Evolutionary conservation across 2,113 vertebrate species (phyloP).

Genomic region (Fregetta grallaria): DNA sequence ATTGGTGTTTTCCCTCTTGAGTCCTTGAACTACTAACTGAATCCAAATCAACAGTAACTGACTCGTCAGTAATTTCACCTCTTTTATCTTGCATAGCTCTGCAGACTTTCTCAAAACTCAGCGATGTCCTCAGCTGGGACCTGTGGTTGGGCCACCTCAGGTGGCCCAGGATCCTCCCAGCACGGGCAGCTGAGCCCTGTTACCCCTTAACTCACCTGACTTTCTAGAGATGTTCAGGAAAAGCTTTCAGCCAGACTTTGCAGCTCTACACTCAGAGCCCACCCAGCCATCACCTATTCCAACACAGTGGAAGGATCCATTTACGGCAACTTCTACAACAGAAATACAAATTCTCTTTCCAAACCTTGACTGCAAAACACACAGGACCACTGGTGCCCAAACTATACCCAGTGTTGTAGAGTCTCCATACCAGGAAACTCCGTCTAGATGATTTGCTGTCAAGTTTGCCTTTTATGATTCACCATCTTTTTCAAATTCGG

Average conservation of each 20-base stretch:
- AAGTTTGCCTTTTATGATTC: constrained; percentile 1
- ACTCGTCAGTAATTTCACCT: not conserved
- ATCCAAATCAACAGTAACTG: not conserved
- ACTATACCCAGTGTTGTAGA: not conserved
- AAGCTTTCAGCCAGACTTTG: not conserved
- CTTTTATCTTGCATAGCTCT: not conserved
- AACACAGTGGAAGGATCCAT: not conserved
- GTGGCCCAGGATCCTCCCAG: not conserved
- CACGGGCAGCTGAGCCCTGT: not conserved
- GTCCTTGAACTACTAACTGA: not conserved
- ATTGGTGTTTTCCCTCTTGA: not conserved
- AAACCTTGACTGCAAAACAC: not conserved
- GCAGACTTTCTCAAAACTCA: not conserved
- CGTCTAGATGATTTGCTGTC: not conserved
- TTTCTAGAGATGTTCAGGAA: not conserved
- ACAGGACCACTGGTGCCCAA: not conserved
- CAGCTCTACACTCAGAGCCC: not conserved
- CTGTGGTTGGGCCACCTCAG: rapidly evolving
- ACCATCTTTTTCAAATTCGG: not conserved
- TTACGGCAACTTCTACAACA: not conserved
- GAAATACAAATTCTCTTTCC: not conserved
- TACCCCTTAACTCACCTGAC: not conserved
- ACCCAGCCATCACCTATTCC: not conserved
- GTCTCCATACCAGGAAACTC: not conserved
- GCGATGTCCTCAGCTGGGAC: not conserved